Base-by-base conservation (phyloP, 1,140 invertebrate species). In the Aphidius gifuensis region DNA sequence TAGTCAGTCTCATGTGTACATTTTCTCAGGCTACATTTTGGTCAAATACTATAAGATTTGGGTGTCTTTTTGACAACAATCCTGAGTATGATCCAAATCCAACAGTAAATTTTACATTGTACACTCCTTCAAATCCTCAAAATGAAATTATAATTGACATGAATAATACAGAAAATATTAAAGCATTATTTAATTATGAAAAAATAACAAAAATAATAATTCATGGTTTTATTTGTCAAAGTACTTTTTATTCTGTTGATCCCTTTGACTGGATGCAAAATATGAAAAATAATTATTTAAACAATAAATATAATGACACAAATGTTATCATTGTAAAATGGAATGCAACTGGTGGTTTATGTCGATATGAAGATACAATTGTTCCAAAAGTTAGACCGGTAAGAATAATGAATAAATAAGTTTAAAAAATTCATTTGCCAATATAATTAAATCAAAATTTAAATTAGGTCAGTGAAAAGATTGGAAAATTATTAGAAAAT, bases 241-340 rank as follows among this genome's bases (percentile, higher is more conserved):
- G 1, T 16, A 0, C 1, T 16, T 16, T 16, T 16, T 4, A 32
- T 32, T 32, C 4, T 32, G 71, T 62, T 39, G 63, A 67, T 43
- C 68, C 11, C 58, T 73, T 16, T 16, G 16, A 65, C 69, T 80
- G 71, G 76, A 49, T 80, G 58, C 72, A 78, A 68, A 75, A 78
- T n/a, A 62, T 82, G 48, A 71, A 74, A 47, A 66, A 68, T 74
- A 85, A 84, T 46, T 88, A 87, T 69, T 72, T 88, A 4, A 66
- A 71, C 32, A 71, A 32, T 32, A 32, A 32, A 3, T 32, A 70
- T 21, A 80, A 74, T 1, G 81, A 87, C 65, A 83, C 83, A 32
- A 89, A 89, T 66, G 78, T 90, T 2, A 84, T 90, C 61, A 75
- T 83, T 32, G 79, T 90, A 0, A 86, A 90, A 64, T 90, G 88